Evolutionary conservation across 2,888 invertebrate species (phyloP), one percentile per base, ranked within the genome.

Genomic region (Congeria kusceri): DNA sequence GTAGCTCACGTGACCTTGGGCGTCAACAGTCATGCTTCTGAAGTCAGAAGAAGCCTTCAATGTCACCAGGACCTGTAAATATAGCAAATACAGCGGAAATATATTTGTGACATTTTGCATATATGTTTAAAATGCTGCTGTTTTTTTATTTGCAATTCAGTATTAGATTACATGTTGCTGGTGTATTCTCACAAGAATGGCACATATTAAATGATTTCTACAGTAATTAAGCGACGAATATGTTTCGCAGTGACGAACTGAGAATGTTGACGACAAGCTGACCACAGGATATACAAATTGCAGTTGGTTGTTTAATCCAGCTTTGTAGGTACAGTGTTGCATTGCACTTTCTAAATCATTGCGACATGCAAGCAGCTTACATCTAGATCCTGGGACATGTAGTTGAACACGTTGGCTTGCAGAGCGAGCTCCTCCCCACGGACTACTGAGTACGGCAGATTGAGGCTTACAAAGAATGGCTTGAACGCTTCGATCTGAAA

Each of bases 361-460:
- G n/a, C 18, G 23, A 20, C 39, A 18, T 25, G 47, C 39, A 20
- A 29, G 15, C 44, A 44, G 77, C 84, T 70, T 77, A 87, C 88
- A 44, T 84, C 83, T 15, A 85, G 68, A 65, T 85, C 96, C 80
- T 96, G 96, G 23, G 96, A 95, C 94, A 97, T 95, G 88, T 98
- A 97, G 93, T 98, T 99, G 93, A 97, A 97, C 11, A 98, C 95
- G 1, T 97, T 96, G 15, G 97, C 96, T 56, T 98, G 96, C 0
- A 87, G 67, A 0, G 97, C 96, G 67, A 99, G 95, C 15, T 97
- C 96, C 94, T 99, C 99, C 27, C 98, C 98, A 81, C 96, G 95
- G 88, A 97, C 96, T 20, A 99, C 96, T 0, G 97, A 96, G 88
- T 97, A 96, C 0, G 99, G 99, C 58, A 99, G 94, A 92, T 98